Evolutionary conservation across 1,140 invertebrate species (phyloP).

Genomic region (Mya arenaria): DNA sequence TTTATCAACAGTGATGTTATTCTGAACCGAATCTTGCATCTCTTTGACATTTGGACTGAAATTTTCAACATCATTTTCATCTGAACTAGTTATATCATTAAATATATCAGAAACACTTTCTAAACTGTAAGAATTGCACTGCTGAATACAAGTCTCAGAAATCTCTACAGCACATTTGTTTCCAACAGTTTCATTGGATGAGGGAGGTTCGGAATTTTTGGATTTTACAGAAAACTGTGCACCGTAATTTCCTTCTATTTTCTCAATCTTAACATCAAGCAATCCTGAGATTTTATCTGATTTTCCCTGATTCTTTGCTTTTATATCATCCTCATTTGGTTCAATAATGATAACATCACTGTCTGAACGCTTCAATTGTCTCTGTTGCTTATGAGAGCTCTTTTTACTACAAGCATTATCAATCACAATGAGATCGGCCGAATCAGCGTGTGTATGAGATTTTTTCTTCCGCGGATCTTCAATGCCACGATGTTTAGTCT

Average conservation of each 20-base stretch:
- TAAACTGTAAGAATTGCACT: too few relatives aligned
- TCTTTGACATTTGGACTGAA: background rate
- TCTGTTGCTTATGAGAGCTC: too few relatives aligned
- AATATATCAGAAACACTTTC: constrained; percentile 12
- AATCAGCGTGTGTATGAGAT: too few relatives aligned
- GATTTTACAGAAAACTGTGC: background rate
- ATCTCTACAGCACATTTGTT: background rate
- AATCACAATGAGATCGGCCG: too few relatives aligned
- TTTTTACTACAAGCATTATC: too few relatives aligned
- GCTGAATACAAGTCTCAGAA: background rate
- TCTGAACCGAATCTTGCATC: background rate
- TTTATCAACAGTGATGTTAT: background rate
- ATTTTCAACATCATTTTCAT: background rate
- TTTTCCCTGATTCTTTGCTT: background rate
- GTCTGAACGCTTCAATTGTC: too few relatives aligned
- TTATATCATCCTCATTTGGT: too few relatives aligned
- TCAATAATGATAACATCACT: too few relatives aligned
- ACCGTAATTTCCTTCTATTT: background rate
- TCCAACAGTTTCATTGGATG: background rate
- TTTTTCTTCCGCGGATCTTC: too few relatives aligned
- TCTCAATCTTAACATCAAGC: background rate
- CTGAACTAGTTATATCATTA: background rate
- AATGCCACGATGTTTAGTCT: too few relatives aligned
- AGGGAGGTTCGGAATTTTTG: background rate
- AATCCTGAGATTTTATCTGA: background rate